A percentile compares a stretch with the other conserved stretches of the same genome.
Conservation (phyloP, 2,797 vertebrate species). For the Lacerta viridis region DNA sequence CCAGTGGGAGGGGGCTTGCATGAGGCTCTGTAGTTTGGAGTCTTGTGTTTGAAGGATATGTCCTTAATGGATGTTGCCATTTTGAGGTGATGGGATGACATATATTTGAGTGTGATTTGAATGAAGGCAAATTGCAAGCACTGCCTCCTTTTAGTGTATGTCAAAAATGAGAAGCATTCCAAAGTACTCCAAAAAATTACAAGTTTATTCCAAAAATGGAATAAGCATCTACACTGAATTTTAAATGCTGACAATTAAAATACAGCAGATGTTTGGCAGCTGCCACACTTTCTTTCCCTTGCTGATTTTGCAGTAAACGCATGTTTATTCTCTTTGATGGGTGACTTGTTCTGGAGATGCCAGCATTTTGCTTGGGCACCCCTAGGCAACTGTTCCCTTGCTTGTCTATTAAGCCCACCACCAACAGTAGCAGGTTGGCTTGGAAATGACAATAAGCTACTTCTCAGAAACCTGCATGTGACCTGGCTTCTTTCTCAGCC, state of each 20-base stretch:
- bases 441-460: not conserved
- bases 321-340: not conserved
- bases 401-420: not conserved
- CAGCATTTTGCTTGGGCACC: conserved; percentile 9
- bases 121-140: not conserved
- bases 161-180: not conserved
- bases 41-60: no score
- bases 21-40: no score
- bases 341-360: not conserved
- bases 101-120: not conserved
- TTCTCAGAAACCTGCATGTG: not conserved
- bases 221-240: not conserved
- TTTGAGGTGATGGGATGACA: not conserved
- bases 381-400: conserved; percentile 20
- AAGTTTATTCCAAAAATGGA: no score
- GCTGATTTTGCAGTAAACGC: conserved; percentile 20
- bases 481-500: not conserved
- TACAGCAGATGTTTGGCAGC: no score
- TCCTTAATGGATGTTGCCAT: not conserved
- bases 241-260: not conserved
- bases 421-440: not conserved
- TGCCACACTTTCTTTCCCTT: not conserved
- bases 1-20: no score
- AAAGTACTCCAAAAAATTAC: not conserved
- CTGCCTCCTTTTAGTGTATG: not conserved